These are phyloP conservation scores for Tiaroga cobitis DNA, from an alignment of 2,797 vertebrate genomes.

Conservation along the genomic window DNA sequence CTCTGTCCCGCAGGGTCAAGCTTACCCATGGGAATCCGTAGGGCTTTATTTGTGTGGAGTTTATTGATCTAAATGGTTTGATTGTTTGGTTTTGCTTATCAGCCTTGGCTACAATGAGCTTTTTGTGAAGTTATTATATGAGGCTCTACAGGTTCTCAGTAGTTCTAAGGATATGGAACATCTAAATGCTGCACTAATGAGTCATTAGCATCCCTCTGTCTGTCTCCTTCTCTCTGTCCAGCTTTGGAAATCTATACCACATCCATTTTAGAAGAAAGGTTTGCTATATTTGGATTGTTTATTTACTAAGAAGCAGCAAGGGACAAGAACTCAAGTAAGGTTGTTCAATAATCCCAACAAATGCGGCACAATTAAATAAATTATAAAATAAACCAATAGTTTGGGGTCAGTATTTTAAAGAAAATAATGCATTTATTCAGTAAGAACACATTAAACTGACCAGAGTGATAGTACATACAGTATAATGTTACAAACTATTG, in stretches of 20 bases:
- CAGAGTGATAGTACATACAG: background rate
- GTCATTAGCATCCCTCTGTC: slow-evolving; percentile 33
- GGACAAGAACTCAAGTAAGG: background rate
- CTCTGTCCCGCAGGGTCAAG: background rate
- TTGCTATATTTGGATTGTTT: background rate
- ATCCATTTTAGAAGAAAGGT: background rate
- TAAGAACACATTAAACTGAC: background rate
- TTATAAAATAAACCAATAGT: background rate
- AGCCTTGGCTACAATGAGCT: slow-evolving; percentile 74
- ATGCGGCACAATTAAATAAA: background rate
- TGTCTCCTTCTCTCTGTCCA: background rate
- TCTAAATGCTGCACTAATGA: slow-evolving; percentile 32
- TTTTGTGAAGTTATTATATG: slow-evolving; percentile 45
- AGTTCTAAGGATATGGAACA: slow-evolving; percentile 29
- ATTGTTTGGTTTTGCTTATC: slow-evolving; percentile 70
- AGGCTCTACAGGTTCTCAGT: slow-evolving; percentile 4
- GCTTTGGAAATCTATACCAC: background rate
- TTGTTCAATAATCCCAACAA: background rate
- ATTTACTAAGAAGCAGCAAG: background rate
- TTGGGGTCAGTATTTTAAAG: background rate
- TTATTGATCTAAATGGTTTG: slow-evolving; percentile 70
- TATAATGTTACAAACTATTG: background rate
- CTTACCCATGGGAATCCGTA: background rate
- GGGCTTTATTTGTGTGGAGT: slow-evolving; percentile 13
- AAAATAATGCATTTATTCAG: background rate